Conservation (phyloP, 2,888 invertebrate species). For the Melieria omissa region DNA sequence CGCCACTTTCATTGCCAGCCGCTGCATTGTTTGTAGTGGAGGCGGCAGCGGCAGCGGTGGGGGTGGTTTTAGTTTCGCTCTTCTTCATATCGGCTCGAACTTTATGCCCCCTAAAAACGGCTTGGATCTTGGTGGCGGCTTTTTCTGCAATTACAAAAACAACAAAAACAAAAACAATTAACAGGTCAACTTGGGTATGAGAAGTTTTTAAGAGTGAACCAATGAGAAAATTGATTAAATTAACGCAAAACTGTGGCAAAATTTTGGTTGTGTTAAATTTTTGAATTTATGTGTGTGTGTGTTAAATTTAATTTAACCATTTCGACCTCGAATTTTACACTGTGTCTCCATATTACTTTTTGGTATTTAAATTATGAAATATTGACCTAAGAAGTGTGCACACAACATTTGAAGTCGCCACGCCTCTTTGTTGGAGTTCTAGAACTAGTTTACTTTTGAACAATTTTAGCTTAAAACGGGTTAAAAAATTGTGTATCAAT, state of each 20-base stretch:
- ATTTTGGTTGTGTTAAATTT: neutral
- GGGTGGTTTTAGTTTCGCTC: slow-evolving; percentile 67
- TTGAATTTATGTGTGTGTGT: too few species aligned
- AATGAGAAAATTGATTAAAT: neutral
- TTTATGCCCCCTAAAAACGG: slow-evolving; percentile 86
- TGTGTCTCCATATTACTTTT: too few species aligned
- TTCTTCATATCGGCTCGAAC: slow-evolving; percentile 82
- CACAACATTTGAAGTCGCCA: too few species aligned
- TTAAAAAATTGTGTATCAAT: too few species aligned
- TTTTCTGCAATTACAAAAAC: slow-evolving; percentile 59
- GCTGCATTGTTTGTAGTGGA: slow-evolving; percentile 45
- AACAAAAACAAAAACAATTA: neutral
- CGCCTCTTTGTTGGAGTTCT: too few species aligned
- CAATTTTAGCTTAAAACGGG: too few species aligned
- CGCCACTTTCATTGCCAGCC: slow-evolving; percentile 48
- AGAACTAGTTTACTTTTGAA: too few species aligned
- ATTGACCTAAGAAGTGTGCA: too few species aligned
- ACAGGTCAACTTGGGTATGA: neutral
- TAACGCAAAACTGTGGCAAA: neutral
- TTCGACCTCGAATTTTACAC: too few species aligned
- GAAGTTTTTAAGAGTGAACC: neutral
- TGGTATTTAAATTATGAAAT: too few species aligned
- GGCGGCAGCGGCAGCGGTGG: slow-evolving; percentile 47
- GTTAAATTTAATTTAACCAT: too few species aligned
- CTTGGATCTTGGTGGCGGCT: slow-evolving; percentile 90